Evolutionary conservation across 1,140 invertebrate species (phyloP).

Genomic region (Holotrichia oblita): DNA sequence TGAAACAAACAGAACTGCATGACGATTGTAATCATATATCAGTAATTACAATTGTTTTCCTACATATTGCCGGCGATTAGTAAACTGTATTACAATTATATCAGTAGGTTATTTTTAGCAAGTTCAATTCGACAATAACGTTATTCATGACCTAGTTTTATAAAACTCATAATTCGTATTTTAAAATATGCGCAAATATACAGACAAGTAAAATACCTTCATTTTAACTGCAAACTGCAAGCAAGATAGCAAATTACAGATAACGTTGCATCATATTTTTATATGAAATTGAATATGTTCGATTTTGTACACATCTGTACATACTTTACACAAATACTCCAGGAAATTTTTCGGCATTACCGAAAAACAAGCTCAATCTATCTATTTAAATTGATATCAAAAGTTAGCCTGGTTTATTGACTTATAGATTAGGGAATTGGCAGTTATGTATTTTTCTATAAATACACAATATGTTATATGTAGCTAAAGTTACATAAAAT

Average conservation of each 20-base stretch:
- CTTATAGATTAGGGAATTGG: conserved; percentile 5
- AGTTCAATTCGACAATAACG: too few species aligned
- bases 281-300: neutral
- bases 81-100: too few species aligned
- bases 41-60: too few species aligned
- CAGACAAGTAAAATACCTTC: too few species aligned
- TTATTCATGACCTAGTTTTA: too few species aligned
- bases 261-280: neutral
- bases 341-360: neutral
- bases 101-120: too few species aligned
- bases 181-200: too few species aligned
- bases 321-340: neutral
- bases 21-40: too few species aligned
- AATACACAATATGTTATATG: neutral
- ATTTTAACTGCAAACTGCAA: neutral
- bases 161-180: too few species aligned
- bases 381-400: neutral
- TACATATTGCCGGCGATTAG: too few species aligned
- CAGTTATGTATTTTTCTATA: conserved; percentile 13
- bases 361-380: neutral
- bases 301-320: neutral
- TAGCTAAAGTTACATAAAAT: too few species aligned
- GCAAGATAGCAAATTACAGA: neutral
- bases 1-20: too few species aligned
- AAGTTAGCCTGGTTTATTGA: neutral